Evolutionary conservation across 2,888 invertebrate species (phyloP).

Genomic region (Acronicta leporina): DNA sequence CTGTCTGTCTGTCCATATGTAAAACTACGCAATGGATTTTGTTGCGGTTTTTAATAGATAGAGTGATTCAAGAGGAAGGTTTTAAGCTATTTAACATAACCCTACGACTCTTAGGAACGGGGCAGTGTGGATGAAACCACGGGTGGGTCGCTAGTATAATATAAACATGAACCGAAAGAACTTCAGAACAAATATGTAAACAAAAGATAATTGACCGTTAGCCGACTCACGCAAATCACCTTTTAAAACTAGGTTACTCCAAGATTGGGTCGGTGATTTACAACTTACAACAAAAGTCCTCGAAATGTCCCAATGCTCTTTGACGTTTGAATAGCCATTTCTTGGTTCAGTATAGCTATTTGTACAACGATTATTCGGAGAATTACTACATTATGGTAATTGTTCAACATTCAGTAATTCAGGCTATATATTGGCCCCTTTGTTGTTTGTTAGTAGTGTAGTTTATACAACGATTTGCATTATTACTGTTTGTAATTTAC

Average conservation of each 20-base stretch:
- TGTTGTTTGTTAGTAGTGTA: too few relatives aligned
- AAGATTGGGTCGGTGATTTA: slow-evolving; percentile 42
- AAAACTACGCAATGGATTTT: too few relatives aligned
- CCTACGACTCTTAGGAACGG: too few relatives aligned
- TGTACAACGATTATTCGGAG: slow-evolving; percentile 2
- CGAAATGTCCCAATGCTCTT: slow-evolving; percentile 26
- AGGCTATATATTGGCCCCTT: not conserved
- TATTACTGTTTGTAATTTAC: too few relatives aligned
- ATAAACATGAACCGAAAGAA: not conserved
- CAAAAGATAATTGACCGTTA: slow-evolving; percentile 50
- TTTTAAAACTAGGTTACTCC: slow-evolving; percentile 68
- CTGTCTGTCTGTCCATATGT: too few relatives aligned
- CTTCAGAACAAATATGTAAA: slow-evolving; percentile 54
- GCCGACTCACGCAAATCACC: slow-evolving; percentile 76
- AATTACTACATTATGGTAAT: not conserved
- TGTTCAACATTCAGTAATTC: not conserved
- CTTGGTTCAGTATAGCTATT: slow-evolving; percentile 1
- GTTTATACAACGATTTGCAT: not conserved
- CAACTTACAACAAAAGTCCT: slow-evolving; percentile 29
- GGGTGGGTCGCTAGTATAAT: too few relatives aligned
- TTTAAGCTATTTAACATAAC: too few relatives aligned
- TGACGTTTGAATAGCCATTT: not conserved
- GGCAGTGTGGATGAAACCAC: too few relatives aligned
- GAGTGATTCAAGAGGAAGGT: too few relatives aligned
- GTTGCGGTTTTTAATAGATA: too few relatives aligned